Percentiles rank a stretch among this genome's conserved stretches.
These are phyloP conservation scores for Myxocyprinus asiaticus DNA, from an alignment of 2,113 vertebrate species.

Conservation along the genomic window DNA sequence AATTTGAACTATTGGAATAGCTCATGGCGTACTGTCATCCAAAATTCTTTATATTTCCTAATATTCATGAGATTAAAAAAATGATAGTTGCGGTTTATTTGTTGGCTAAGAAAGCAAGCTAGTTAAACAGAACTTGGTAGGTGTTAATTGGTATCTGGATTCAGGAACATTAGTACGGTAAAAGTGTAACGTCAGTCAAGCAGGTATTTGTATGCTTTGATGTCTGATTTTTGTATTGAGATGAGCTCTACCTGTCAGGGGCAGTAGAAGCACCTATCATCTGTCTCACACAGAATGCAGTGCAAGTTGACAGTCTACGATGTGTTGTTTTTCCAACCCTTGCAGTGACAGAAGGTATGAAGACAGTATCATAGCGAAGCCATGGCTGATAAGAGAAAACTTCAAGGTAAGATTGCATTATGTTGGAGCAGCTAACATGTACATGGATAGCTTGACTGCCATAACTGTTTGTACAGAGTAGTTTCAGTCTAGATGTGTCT, in stretches of 20 bases:
- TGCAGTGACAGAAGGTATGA: constrained; percentile 87
- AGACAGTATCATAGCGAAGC: constrained; percentile 88
- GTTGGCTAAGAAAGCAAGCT: background rate
- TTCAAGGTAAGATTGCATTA: constrained; percentile 81
- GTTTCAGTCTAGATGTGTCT: constrained; percentile 1
- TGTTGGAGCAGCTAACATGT: background rate
- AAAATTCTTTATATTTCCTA: background rate
- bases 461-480: constrained; percentile 5
- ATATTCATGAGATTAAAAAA: background rate
- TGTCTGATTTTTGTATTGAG: background rate
- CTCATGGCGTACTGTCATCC: background rate
- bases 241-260: constrained; percentile 4
- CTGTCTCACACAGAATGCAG: background rate
- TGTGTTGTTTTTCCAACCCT: background rate
- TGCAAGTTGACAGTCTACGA: background rate
- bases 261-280: background rate
- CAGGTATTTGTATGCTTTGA: background rate
- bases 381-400: constrained; percentile 97
- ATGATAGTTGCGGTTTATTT: background rate
- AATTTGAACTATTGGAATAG: background rate
- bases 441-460: constrained; percentile 5
- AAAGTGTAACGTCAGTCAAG: background rate
- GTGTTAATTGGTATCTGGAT: background rate
- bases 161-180: background rate
- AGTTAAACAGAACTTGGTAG: background rate